phyloP scores from a whole-genome alignment of 2,888 invertebrate species.

The Agriotes lineatus region DNA sequence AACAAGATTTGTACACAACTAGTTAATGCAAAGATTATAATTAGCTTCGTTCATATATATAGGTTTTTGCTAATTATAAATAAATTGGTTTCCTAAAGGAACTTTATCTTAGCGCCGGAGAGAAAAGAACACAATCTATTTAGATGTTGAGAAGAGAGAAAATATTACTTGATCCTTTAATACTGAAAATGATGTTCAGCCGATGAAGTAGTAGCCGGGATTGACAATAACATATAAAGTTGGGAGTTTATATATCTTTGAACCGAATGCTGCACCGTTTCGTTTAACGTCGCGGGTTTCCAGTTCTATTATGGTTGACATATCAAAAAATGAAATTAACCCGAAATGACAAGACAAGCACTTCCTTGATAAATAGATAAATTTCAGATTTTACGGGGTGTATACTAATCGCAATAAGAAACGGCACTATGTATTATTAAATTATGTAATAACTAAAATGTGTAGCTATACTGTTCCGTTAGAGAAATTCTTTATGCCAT shows the following conservation, averaged over 20 bases:
- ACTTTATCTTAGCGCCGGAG: neutral
- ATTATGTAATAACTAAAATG: too few relatives aligned
- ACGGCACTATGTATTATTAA: too few relatives aligned
- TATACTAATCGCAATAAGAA: too few relatives aligned
- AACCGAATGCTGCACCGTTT: neutral
- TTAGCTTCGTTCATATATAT: too few relatives aligned
- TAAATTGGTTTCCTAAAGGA: neutral
- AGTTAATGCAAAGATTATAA: too few relatives aligned
- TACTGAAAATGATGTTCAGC: constrained; percentile 14
- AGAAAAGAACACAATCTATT: constrained; percentile 3
- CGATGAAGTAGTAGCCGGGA: constrained; percentile 9
- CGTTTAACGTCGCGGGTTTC: neutral
- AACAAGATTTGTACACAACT: too few relatives aligned
- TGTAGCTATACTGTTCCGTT: too few relatives aligned
- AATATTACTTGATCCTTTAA: constrained; percentile 17
- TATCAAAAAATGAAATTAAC: neutral
- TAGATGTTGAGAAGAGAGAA: constrained; percentile 2
- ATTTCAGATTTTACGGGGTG: too few relatives aligned
- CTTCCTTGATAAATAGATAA: too few relatives aligned
- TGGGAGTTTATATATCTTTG: constrained; percentile 2
- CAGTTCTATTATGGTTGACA: neutral
- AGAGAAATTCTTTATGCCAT: too few relatives aligned
- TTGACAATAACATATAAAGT: constrained; percentile 13
- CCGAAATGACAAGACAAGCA: too few relatives aligned
- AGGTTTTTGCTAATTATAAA: too few relatives aligned